phyloP scores from a whole-genome alignment of 1,140 invertebrate species.

The Pseudachorutes palmiensis region DNA sequence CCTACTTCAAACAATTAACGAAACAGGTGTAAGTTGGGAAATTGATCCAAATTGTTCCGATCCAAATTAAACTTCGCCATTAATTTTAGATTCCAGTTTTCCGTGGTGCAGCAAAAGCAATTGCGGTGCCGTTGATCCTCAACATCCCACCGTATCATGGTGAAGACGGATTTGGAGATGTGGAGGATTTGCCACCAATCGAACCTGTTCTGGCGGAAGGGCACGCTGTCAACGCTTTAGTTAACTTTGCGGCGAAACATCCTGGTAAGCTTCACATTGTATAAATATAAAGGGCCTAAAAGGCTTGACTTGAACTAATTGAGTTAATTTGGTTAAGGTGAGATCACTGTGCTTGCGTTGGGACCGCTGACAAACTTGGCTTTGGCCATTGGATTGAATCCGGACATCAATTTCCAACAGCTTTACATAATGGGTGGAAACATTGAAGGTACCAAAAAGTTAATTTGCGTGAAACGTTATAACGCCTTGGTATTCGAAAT shows the following conservation, averaged over 20 bases:
- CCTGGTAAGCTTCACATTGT: background rate
- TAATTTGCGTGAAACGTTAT: too few relatives aligned
- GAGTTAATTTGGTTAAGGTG: too few relatives aligned
- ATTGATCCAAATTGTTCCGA: background rate
- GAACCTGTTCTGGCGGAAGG: constrained; percentile 14
- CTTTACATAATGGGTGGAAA: too few relatives aligned
- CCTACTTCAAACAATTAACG: constrained; percentile 47
- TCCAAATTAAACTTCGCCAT: too few relatives aligned
- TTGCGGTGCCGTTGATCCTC: constrained; percentile 35
- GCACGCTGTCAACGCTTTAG: constrained; percentile 35
- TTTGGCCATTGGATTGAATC: too few relatives aligned
- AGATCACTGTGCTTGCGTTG: too few relatives aligned
- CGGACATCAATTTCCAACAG: too few relatives aligned
- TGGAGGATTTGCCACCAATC: constrained; percentile 28
- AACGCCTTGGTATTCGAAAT: too few relatives aligned
- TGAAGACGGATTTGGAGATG: constrained; percentile 43
- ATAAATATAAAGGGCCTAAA: background rate
- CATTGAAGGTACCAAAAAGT: too few relatives aligned
- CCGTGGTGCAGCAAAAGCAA: constrained; percentile 36
- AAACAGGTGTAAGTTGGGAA: constrained; percentile 46
- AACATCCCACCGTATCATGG: constrained; percentile 39
- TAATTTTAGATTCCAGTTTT: constrained; percentile 44
- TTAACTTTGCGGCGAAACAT: constrained; percentile 23
- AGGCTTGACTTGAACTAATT: too few relatives aligned
- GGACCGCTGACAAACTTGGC: too few relatives aligned